phyloP scores from a whole-genome alignment of 2,113 vertebrate genomes.

The Riparia riparia region DNA sequence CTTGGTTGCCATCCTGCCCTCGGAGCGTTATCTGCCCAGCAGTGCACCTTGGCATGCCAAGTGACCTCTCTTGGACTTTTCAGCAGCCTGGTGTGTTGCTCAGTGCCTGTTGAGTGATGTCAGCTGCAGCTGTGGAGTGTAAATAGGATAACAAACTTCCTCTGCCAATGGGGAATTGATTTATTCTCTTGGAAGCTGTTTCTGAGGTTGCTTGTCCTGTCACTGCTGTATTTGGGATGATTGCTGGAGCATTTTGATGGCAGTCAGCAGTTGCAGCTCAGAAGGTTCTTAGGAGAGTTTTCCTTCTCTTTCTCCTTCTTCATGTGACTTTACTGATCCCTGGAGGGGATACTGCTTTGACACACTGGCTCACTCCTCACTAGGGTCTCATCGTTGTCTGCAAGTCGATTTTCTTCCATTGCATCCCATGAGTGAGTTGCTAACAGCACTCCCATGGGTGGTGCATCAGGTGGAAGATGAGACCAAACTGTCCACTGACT shows the following conservation, averaged over 20 bases:
- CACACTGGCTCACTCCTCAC: accelerated
- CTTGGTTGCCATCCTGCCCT: accelerated
- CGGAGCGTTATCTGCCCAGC: not conserved
- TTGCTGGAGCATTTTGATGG: not conserved
- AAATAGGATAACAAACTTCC: not conserved
- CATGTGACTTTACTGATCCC: not conserved
- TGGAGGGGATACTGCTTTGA: not conserved
- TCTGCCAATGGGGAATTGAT: not conserved
- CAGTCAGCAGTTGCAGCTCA: not conserved
- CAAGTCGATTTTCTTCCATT: not conserved
- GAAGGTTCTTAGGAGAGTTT: accelerated
- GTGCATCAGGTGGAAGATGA: not conserved
- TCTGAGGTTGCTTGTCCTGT: not conserved
- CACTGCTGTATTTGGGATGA: accelerated
- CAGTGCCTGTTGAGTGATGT: not conserved
- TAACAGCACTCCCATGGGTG: accelerated
- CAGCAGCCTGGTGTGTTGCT: not conserved
- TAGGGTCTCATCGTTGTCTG: not conserved
- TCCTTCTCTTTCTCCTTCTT: not conserved
- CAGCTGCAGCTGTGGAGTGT: not conserved
- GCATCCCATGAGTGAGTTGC: accelerated
- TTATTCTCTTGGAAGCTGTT: not conserved
- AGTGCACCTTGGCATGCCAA: accelerated
- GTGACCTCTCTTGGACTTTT: not conserved
- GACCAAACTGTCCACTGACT: not conserved